These are phyloP conservation scores for Frieseomelitta varia DNA, from an alignment of 1,140 invertebrate species.

Conservation along the genomic window DNA sequence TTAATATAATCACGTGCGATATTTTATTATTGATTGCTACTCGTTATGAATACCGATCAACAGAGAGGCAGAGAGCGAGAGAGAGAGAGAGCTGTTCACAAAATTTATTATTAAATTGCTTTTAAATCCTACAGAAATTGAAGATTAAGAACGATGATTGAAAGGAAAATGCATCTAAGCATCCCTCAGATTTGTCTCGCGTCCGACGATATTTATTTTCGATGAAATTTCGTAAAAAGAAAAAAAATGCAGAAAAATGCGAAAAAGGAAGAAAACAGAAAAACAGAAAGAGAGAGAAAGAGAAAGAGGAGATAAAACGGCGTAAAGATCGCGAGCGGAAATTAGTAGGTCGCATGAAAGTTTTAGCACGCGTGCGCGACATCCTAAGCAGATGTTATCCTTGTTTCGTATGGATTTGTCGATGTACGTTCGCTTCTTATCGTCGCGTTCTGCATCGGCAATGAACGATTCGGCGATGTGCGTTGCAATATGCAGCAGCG, in stretches of 20 bases:
- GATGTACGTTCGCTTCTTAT: constrained; percentile 29
- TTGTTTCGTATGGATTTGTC: constrained; percentile 37
- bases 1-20: too few relatives aligned
- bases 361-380: background rate
- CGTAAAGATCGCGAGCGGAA: constrained; percentile 1
- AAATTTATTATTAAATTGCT: too few relatives aligned
- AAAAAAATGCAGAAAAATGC: too few relatives aligned
- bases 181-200: too few relatives aligned
- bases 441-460: constrained; percentile 28
- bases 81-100: too few relatives aligned
- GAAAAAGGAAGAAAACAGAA: background rate
- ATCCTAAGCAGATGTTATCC: background rate
- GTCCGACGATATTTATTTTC: background rate
- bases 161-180: too few relatives aligned
- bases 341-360: constrained; percentile 9
- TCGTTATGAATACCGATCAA: too few relatives aligned
- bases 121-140: too few relatives aligned
- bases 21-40: too few relatives aligned
- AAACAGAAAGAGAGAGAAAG: background rate
- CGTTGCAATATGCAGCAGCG: constrained; percentile 36
- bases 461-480: constrained; percentile 18
- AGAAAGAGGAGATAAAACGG: background rate
- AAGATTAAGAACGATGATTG: too few relatives aligned
- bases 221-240: background rate
- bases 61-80: too few relatives aligned